phyloP scores from a whole-genome alignment of 2,113 vertebrate species.

The Solea senegalensis region DNA sequence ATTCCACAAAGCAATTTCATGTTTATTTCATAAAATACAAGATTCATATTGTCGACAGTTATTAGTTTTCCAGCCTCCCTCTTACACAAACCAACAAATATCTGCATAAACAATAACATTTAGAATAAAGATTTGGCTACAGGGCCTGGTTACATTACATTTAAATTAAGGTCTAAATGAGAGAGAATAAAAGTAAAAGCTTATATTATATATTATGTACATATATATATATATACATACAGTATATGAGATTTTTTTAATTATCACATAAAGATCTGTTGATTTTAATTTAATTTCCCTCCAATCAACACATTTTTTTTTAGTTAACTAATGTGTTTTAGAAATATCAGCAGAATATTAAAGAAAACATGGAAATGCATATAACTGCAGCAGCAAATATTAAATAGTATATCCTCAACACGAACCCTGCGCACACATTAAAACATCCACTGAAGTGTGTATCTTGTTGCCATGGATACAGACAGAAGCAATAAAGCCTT shows the following conservation, averaged over 20 bases:
- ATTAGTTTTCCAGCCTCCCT: too few relatives aligned
- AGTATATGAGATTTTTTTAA: too few relatives aligned
- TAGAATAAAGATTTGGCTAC: too few relatives aligned
- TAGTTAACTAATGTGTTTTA: neutral
- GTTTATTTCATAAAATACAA: neutral
- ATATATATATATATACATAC: too few relatives aligned
- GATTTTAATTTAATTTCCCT: neutral
- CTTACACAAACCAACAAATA: too few relatives aligned
- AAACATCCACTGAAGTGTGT: neutral
- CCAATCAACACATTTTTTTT: neutral
- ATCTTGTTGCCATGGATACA: conserved; percentile 49
- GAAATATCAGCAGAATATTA: neutral
- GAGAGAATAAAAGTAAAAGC: neutral
- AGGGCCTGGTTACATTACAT: neutral
- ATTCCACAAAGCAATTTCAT: neutral
- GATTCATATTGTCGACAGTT: too few relatives aligned
- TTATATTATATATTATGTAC: neutral
- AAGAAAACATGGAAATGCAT: neutral
- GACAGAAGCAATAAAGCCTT: conserved; percentile 5
- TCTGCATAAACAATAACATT: too few relatives aligned
- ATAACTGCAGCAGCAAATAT: neutral
- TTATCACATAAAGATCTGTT: neutral
- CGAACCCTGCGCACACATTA: neutral
- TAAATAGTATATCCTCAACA: neutral
- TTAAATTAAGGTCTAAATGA: neutral